Evolutionary conservation across 2,797 vertebrate species (phyloP), one percentile per base, ranked within the genome.

Genomic region (Gephyroberyx darwinii): DNA sequence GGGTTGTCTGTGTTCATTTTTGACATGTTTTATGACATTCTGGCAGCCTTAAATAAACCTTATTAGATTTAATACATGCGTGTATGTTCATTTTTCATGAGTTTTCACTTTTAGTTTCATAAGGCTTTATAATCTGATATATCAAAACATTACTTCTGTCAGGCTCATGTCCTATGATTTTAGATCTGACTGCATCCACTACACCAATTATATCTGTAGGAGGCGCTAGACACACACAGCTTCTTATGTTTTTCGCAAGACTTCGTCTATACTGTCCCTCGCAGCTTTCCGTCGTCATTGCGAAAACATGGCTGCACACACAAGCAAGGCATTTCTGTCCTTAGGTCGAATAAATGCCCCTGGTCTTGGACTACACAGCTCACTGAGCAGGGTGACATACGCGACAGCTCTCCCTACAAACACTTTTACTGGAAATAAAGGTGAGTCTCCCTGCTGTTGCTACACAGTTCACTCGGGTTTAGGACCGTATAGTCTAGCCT

Each of bases 281-380:
- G 3, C 16, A 1, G 0, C 0, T 3, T 30, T 14, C 88, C 77
- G 82, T 90, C 86, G 81, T 62, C 59, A 12, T 2, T 20, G 30
- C 5, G 16, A 58, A 84, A 92, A 88, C 80, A 95, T 95, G 94
- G 93, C 93, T 47, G 75, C 90, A 0, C 69, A 77, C 78, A 50
- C 57, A 2, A 58, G 65, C 1, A 90, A 77, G 53, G 60, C 60
- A 1, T 43, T 92, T 45, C 65, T 89, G 81, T 86, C 72, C 51
- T 65, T 94, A 68, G 82, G 83, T 77, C 90, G 90, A 87, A 68
- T 82, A 65, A 84, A 87, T 69, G 31, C 74, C 33, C 4, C 65
- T 13, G 8, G 20, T 37, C 5, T 82, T 13, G 78, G 85, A 50
- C 65, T 84, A 0, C 59, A 68, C 2, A 62, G 54, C n/a, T 2